These are phyloP conservation scores for Sitobion miscanthi DNA, from an alignment of 1,140 invertebrate genomes.

Conservation along the genomic window DNA sequence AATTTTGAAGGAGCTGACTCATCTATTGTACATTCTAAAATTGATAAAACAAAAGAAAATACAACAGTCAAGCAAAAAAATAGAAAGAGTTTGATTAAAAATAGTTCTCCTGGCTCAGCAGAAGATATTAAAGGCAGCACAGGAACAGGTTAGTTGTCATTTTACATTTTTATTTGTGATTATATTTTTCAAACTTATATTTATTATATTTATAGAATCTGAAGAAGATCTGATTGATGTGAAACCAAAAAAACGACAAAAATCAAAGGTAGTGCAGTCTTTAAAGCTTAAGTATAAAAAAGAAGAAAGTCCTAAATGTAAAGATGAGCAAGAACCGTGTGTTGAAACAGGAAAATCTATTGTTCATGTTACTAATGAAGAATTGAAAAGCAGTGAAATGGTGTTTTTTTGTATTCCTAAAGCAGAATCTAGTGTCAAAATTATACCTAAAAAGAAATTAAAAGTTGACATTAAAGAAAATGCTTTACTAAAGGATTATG, in stretches of 20 bases:
- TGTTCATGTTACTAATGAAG: constrained; percentile 49
- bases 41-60: constrained; percentile 46
- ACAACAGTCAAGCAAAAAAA: constrained; percentile 35
- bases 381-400: constrained; percentile 48
- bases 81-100: constrained; percentile 44
- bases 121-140: constrained; percentile 53
- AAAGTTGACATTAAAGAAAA: constrained; percentile 39
- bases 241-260: constrained; percentile 46
- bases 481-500: neutral
- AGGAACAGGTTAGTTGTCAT: constrained; percentile 32
- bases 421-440: constrained; percentile 36
- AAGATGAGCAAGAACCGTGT: constrained; percentile 32
- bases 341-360: constrained; percentile 50
- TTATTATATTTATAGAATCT: constrained; percentile 33
- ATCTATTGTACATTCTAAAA: constrained; percentile 36
- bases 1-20: constrained; percentile 49
- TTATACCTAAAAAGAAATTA: constrained; percentile 19
- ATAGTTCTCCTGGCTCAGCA: constrained; percentile 45
- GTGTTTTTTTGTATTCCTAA: constrained; percentile 51
- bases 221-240: constrained; percentile 51
- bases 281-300: constrained; percentile 54
- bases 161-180: neutral
- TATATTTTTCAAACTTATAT: neutral
- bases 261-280: constrained; percentile 51
- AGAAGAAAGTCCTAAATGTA: constrained; percentile 41